These are phyloP conservation scores for Scalopus aquaticus DNA, from an alignment of 2,113 vertebrate species.

Conservation along the genomic window DNA sequence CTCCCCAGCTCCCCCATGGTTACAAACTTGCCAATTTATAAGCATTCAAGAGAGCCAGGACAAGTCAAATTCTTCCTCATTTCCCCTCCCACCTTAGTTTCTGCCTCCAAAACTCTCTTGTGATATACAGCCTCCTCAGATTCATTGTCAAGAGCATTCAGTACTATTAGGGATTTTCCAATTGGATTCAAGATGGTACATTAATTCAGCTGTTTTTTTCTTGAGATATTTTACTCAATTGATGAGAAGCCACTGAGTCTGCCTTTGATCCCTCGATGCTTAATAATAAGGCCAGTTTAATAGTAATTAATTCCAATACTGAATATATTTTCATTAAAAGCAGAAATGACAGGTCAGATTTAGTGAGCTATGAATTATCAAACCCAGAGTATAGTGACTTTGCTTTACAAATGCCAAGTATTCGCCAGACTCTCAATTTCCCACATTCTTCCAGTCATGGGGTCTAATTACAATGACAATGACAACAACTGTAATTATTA, in stretches of 20 bases:
- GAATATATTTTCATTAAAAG: slow-evolving; percentile 71
- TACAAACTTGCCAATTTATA: not conserved
- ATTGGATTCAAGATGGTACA: slow-evolving; percentile 59
- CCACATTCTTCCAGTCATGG: not conserved
- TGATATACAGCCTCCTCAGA: not conserved
- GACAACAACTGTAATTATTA: not conserved
- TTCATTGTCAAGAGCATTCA: slow-evolving; percentile 58
- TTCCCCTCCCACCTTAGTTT: not conserved
- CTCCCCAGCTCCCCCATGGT: not conserved
- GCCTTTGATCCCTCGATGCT: slow-evolving; percentile 58
- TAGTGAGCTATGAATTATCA: not conserved
- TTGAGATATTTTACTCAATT: slow-evolving; percentile 25
- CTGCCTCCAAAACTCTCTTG: not conserved
- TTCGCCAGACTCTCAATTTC: not conserved
- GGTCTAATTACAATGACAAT: not conserved
- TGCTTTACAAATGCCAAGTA: not conserved
- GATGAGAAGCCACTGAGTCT: slow-evolving; percentile 50
- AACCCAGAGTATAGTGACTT: not conserved
- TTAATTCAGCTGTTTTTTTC: slow-evolving; percentile 58
- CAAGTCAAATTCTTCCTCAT: not conserved
- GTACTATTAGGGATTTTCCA: slow-evolving; percentile 58
- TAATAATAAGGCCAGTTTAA: slow-evolving; percentile 61
- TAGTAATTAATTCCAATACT: slow-evolving; percentile 79
- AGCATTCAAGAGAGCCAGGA: not conserved
- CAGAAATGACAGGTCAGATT: slow-evolving; percentile 25